Base-by-base conservation (phyloP, 2,888 invertebrate genomes). In the Acrocera orbiculus region DNA sequence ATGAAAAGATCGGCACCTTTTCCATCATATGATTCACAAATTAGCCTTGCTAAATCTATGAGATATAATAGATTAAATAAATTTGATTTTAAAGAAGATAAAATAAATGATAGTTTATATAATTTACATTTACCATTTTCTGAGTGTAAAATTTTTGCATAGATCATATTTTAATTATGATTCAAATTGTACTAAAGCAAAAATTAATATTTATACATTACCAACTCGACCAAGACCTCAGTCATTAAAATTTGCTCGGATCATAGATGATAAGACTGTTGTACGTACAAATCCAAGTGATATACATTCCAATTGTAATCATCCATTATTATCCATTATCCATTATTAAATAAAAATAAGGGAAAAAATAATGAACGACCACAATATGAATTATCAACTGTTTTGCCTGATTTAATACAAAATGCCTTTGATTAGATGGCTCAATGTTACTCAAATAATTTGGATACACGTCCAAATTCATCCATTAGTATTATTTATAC, bases 361-460 rank as follows among this genome's bases (percentile, higher is more conserved):
- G n/a, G n/a, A n/a, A n/a, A n/a, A n/a, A n/a, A n/a, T 25, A 8
- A 20, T 16, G 5, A 34, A 29, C 40, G 39, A 23, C 40, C 36
- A 8, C 42, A 40, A 15, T 33, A 46, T 2, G 51, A 50, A 36
- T 48, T 45, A 39, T 47, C 49, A 4, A 47, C 51, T 4, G 56
- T 76, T 7, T 54, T 83, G 43, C 86, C 86, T 1, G 86, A 86
- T 54, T 86, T 86, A 61, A 86, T 87, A 32, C 86, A 86, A 54
- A 86, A 86, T 58, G n/a, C n/a, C n/a, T n/a, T n/a, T n/a, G 86
- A 86, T 58, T 69, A 85, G 56, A 68, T 83, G 44, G 75, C 85
- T 24, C 81, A 81, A 51, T 58, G 56, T 53, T 54, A 55, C 41
- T 47, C 46, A 16, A 53, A 53, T 37, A 52, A 53, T 37, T 46